Evolutionary conservation across 2,113 vertebrate genomes (phyloP).

Genomic region (Hyla sarda): DNA sequence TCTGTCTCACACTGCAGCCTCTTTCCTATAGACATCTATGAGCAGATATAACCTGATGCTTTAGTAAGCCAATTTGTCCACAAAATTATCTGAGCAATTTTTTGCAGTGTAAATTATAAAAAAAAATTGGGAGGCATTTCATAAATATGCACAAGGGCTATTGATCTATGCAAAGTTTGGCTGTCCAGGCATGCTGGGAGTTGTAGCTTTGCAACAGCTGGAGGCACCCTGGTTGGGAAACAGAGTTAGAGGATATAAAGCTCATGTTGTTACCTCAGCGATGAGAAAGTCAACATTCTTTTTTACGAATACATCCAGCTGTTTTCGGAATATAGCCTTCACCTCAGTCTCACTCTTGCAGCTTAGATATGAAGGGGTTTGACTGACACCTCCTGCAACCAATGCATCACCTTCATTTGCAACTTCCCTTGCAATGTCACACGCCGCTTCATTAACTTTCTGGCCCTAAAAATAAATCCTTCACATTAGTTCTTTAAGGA

Average conservation of each 20-base stretch:
- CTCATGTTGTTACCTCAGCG: slow-evolving; percentile 84
- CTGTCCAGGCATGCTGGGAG: too few species aligned
- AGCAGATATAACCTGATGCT: too few species aligned
- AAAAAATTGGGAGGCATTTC: too few species aligned
- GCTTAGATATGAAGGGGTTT: slow-evolving; percentile 90
- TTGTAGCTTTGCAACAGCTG: too few species aligned
- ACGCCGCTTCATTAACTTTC: slow-evolving; percentile 95
- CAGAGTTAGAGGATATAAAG: not conserved
- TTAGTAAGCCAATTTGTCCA: too few species aligned
- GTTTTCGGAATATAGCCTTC: slow-evolving; percentile 87
- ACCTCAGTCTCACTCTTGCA: slow-evolving; percentile 88
- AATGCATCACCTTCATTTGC: slow-evolving; percentile 90
- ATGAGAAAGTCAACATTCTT: slow-evolving; percentile 95
- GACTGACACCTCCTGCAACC: slow-evolving; percentile 94
- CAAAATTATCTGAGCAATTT: too few species aligned
- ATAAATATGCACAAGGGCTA: too few species aligned
- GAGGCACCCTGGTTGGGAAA: too few species aligned
- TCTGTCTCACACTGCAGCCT: too few species aligned
- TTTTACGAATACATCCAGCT: slow-evolving; percentile 85
- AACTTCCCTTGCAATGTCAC: slow-evolving; percentile 92
- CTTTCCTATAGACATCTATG: too few species aligned
- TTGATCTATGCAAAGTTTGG: too few species aligned
- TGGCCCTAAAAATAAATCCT: slow-evolving; percentile 72
- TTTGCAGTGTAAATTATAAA: too few species aligned
- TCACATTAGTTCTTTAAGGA: not conserved